A percentile compares a stretch with the other conserved stretches of the same genome.
Conservation (phyloP, 2,888 invertebrate species). For the Athripsodes cinereus region DNA sequence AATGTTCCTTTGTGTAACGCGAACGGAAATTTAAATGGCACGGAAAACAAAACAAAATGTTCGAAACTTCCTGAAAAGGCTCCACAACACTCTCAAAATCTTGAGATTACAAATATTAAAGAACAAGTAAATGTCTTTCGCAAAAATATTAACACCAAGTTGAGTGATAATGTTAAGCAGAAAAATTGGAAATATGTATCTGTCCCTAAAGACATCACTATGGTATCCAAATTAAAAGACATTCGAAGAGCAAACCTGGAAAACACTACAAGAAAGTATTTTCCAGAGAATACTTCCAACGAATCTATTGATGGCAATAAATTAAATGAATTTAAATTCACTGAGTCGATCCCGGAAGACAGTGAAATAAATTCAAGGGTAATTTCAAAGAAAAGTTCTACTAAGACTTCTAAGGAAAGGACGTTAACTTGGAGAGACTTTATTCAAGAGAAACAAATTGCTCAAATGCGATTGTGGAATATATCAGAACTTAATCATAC, state of each 20-base stretch:
- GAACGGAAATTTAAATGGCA: conserved; percentile 26
- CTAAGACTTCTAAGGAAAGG: background rate
- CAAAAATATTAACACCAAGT: conserved; percentile 19
- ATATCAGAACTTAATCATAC: background rate
- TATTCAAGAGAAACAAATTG: background rate
- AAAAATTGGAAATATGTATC: conserved; percentile 18
- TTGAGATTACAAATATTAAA: conserved; percentile 18
- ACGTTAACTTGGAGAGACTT: background rate
- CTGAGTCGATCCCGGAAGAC: background rate
- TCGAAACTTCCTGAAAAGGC: conserved; percentile 18
- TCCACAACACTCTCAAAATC: conserved; percentile 8
- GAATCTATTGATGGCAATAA: background rate
- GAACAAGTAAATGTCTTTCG: conserved; percentile 22
- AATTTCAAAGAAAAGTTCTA: background rate
- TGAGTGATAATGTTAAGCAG: conserved; percentile 9
- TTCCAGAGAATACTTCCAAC: background rate
- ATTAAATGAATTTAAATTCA: background rate
- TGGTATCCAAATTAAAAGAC: background rate
- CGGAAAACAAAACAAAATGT: conserved; percentile 26
- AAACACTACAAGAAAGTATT: background rate
- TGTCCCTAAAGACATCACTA: conserved; percentile 5
- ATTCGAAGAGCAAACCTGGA: background rate
- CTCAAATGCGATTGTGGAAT: background rate
- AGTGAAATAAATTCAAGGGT: background rate
- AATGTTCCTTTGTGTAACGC: conserved; percentile 16